Base-by-base conservation (phyloP, 2,888 invertebrate species). In the Mesopsocus fuscifrons region DNA sequence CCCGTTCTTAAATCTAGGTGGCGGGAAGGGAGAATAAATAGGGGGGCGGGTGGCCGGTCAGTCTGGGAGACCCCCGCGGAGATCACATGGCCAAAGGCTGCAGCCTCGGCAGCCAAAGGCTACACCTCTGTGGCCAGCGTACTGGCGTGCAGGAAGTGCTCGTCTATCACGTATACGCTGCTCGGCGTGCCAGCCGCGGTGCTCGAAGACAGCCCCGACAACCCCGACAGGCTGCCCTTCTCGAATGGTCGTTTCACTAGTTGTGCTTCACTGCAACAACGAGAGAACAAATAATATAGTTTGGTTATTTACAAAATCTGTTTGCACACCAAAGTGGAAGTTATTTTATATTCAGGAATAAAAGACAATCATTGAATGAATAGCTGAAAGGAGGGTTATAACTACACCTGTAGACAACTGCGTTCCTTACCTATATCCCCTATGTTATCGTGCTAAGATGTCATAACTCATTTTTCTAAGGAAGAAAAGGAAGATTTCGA, bases 131-230 rank as follows among this genome's bases (percentile, higher is more conserved):
- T 33, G 41, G 44, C 54, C 50, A 59, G 54, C 55, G 57, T 56
- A 53, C 75, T 74, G 62, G 74, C 75, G 26, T 26, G 26, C 57
- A 64, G 63, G 65, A 76, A 77, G 60, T 78, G 77, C 63, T 77
- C 77, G 66, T 77, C 78, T 62, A 78, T 68, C 59, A 78, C 76
- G 67, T 77, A 78, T 58, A 78, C 77, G 52, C 66, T 66, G 53
- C 62, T 50, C 48, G 53, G 41, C 44, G 47, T 46, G 48, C 47
- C 44, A 31, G 44, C 41, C 35, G 49, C 41, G 47, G 49, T 42
- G 48, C 42, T 46, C 48, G 45, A 43, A 35, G 46, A 45, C 51
- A 31, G 51, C n/a, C n/a, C n/a, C 48, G 30, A 52, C 51, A 45
- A 51, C 53, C 13, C 52, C 51, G n/a, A 53, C 52, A 41, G 53